Evolutionary conservation across 2,113 vertebrate genomes (phyloP).

Genomic region (Engraulis encrasicolus): DNA sequence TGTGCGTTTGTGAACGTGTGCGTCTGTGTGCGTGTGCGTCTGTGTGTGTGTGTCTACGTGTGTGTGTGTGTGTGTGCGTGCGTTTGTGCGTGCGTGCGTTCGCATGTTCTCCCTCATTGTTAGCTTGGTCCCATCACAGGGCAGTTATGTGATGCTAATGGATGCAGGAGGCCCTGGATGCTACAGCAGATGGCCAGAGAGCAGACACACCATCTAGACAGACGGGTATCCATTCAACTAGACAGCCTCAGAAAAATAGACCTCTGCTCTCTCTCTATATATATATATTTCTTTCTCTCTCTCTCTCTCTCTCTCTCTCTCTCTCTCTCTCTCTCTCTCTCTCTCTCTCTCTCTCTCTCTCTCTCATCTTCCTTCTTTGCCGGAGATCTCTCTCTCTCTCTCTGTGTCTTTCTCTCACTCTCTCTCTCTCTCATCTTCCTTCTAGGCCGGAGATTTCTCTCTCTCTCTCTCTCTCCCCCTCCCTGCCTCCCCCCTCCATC

Average conservation of each 20-base stretch:
- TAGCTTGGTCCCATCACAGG: background rate
- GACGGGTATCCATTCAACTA: slow-evolving; percentile 6
- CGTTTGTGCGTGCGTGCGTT: slow-evolving; percentile 27
- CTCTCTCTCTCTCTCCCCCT: background rate
- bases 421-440: background rate
- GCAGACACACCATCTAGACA: background rate
- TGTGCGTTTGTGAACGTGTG: slow-evolving; percentile 30
- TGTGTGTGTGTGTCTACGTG: slow-evolving; percentile 24
- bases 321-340: background rate
- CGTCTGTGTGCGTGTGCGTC: background rate
- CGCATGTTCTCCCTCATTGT: background rate
- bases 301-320: background rate
- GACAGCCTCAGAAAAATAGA: background rate
- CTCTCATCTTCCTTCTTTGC: too few species aligned
- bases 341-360: too few species aligned
- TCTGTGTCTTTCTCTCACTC: background rate
- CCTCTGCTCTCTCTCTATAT: background rate
- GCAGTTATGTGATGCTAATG: slow-evolving; percentile 4
- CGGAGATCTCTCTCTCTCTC: background rate
- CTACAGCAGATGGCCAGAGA: background rate
- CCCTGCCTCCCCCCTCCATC: background rate
- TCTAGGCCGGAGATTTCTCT: too few species aligned
- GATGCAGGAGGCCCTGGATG: background rate
- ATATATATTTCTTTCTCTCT: too few species aligned
- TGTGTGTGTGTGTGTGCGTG: slow-evolving; percentile 29